These are phyloP conservation scores for Pardalotus punctatus DNA, from an alignment of 2,113 vertebrate species.

Conservation along the genomic window DNA sequence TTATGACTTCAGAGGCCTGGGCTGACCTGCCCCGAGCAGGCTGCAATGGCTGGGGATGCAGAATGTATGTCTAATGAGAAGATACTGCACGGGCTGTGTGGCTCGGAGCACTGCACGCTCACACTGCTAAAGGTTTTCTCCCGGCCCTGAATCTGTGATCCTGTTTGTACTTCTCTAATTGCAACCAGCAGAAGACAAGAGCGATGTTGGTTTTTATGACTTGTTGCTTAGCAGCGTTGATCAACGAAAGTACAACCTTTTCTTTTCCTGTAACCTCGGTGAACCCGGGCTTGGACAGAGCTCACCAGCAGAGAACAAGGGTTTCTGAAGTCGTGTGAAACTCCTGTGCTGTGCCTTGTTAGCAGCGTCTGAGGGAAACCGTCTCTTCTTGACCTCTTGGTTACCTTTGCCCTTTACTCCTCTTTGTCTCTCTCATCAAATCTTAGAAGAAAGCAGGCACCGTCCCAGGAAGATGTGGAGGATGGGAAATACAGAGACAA, in stretches of 20 bases:
- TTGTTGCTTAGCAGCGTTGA: conserved; percentile 72
- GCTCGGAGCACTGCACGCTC: not conserved
- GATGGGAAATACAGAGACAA: not conserved
- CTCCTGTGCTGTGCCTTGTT: not conserved
- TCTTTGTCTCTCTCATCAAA: conserved; percentile 10
- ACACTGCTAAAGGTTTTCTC: not conserved
- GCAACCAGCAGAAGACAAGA: not conserved
- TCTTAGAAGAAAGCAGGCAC: conserved; percentile 54
- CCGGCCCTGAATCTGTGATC: not conserved
- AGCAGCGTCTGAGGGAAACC: not conserved
- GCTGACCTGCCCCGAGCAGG: not conserved
- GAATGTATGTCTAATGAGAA: not conserved
- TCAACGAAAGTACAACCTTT: conserved; percentile 44
- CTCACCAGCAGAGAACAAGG: not conserved
- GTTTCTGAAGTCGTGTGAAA: conserved; percentile 1
- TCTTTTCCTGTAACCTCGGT: conserved; percentile 16
- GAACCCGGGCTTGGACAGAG: not conserved
- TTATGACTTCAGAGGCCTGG: not conserved
- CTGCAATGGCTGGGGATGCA: not conserved
- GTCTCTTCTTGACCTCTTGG: conserved; percentile 40
- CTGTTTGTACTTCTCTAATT: conserved; percentile 28
- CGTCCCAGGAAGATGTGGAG: conserved; percentile 27
- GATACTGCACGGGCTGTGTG: not conserved
- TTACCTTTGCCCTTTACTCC: conserved; percentile 57
- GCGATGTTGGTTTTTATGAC: conserved; percentile 15